A percentile compares a stretch with the other conserved stretches of the same genome.
These are phyloP conservation scores for Spisula subtruncata DNA, from an alignment of 2,888 invertebrate species.

Conservation along the genomic window DNA sequence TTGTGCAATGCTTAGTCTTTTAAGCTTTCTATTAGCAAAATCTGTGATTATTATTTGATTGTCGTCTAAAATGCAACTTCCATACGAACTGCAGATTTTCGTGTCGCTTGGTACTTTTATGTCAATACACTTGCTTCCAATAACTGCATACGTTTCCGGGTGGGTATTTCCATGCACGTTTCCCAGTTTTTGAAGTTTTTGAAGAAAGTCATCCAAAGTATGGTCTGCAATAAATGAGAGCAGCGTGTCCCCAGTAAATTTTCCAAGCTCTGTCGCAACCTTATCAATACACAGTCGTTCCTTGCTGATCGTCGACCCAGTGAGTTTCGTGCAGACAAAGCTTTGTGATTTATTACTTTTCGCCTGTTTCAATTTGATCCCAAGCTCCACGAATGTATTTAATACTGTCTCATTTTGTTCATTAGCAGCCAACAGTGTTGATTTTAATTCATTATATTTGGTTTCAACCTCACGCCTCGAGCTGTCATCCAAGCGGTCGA, in stretches of 20 bases:
- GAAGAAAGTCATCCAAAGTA: neutral
- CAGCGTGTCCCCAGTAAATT: neutral
- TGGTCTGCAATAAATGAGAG: neutral
- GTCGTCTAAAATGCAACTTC: neutral
- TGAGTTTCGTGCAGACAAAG: neutral
- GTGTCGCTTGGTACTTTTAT: neutral
- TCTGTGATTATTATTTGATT: neutral
- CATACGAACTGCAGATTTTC: neutral
- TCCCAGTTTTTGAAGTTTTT: neutral
- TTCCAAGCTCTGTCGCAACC: neutral
- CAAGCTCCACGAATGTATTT: neutral
- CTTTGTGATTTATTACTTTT: neutral
- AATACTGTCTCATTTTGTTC: neutral
- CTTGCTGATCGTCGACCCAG: neutral
- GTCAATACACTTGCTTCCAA: neutral
- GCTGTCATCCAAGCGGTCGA: neutral
- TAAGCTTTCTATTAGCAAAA: neutral
- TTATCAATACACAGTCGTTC: neutral
- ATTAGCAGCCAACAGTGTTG: neutral
- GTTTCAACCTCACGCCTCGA: neutral
- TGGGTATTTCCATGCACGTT: neutral
- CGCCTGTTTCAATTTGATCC: neutral
- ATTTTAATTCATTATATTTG: neutral
- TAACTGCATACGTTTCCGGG: neutral
- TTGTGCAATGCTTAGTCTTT: neutral